Conservation (phyloP, 2,888 invertebrate species). For the Stenurella melanura region DNA sequence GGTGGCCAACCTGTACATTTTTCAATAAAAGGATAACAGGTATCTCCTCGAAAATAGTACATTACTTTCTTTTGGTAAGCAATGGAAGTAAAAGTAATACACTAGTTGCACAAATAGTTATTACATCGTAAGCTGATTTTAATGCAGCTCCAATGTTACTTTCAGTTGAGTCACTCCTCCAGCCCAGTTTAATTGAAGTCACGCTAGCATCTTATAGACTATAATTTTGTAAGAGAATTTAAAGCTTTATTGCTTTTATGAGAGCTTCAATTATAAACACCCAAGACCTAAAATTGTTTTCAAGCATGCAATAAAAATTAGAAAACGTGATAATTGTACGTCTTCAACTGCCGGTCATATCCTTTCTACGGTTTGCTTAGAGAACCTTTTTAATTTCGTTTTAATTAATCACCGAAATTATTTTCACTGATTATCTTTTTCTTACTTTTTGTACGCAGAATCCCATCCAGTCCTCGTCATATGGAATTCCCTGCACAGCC, state of each 20-base stretch:
- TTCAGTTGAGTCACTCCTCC: too few species aligned
- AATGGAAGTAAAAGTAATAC: too few species aligned
- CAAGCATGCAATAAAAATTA: neutral
- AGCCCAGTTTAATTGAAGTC: too few species aligned
- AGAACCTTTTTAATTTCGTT: neutral
- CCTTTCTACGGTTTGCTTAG: neutral
- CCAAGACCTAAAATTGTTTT: neutral
- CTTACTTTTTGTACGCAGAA: slow-evolving; percentile 4
- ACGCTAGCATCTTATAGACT: too few species aligned
- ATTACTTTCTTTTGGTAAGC: too few species aligned
- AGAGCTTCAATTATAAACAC: too few species aligned
- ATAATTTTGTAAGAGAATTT: too few species aligned
- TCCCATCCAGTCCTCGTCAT: neutral
- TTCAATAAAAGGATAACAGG: too few species aligned
- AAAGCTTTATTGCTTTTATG: too few species aligned
- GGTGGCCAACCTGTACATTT: too few species aligned
- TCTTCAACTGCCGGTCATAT: neutral
- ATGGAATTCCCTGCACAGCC: neutral
- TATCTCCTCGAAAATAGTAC: too few species aligned
- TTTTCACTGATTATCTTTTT: slow-evolving; percentile 11
- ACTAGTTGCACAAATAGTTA: too few species aligned
- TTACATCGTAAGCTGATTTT: neutral
- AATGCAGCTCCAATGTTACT: neutral
- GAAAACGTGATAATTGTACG: neutral
- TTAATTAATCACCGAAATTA: slow-evolving; percentile 1